Conservation (phyloP, 2,888 invertebrate species). For the Eulithis testata region DNA sequence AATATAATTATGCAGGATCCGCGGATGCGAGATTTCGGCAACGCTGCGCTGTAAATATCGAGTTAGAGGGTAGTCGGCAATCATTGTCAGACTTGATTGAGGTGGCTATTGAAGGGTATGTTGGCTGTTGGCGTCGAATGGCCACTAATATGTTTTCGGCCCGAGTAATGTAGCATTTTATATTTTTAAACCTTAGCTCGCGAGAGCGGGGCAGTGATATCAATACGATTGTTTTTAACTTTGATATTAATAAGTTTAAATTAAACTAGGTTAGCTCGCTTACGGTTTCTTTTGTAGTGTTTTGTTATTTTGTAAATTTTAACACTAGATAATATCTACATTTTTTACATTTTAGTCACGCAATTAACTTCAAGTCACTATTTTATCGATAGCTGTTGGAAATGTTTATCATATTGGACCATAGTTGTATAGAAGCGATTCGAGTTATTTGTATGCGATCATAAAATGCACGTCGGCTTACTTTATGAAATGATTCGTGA, state of each 20-base stretch:
- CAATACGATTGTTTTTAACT: conserved; percentile 70
- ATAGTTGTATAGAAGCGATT: conserved; percentile 52
- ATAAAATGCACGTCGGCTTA: conserved; percentile 56
- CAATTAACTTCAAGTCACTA: conserved; percentile 70
- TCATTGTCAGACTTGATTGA: conserved; percentile 40
- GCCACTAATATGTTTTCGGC: conserved; percentile 85
- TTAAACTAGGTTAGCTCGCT: conserved; percentile 74
- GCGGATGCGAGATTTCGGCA: conserved; percentile 48
- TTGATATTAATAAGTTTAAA: conserved; percentile 74
- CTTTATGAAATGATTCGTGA: conserved; percentile 46
- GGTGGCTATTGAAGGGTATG: conserved; percentile 57
- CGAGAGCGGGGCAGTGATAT: conserved; percentile 70
- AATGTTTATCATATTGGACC: conserved; percentile 66
- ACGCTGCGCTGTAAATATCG: conserved; percentile 66
- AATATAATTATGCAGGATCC: conserved; percentile 12
- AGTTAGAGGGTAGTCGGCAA: conserved; percentile 37
- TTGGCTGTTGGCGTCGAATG: conserved; percentile 66
- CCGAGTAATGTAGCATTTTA: conserved; percentile 76
- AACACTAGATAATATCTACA: conserved; percentile 60
- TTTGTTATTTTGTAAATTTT: conserved; percentile 81
- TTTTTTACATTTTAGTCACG: conserved; percentile 60
- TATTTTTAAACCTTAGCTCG: conserved; percentile 55
- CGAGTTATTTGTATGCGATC: conserved; percentile 49
- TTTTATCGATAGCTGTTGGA: conserved; percentile 60
- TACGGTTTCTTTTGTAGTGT: conserved; percentile 74